Percentiles rank a stretch among this genome's conserved stretches.
Conservation (phyloP, 2,113 vertebrate species). For the Coptodon bakossiorum region DNA sequence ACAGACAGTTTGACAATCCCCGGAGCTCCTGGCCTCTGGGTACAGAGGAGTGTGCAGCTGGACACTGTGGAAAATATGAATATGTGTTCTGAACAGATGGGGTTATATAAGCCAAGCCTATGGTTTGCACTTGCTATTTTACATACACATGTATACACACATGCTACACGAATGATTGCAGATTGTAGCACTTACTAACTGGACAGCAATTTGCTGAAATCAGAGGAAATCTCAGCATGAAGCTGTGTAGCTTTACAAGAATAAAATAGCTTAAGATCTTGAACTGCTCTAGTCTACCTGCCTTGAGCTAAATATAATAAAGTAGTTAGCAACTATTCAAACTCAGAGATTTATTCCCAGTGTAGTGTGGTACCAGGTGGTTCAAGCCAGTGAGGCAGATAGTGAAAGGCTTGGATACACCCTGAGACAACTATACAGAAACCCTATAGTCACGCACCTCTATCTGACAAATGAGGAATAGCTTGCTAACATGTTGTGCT, state of each 20-base stretch:
- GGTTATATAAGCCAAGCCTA: not conserved
- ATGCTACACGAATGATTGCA: not conserved
- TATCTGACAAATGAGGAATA: slow-evolving; percentile 29
- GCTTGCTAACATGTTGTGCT: slow-evolving; percentile 11
- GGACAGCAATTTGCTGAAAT: not conserved
- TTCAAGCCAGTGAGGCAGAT: slow-evolving; percentile 34
- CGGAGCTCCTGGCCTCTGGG: slow-evolving; percentile 3
- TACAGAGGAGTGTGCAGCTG: slow-evolving; percentile 21
- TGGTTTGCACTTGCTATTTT: not conserved
- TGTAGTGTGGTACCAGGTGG: slow-evolving; percentile 22
- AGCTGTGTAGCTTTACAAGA: not conserved
- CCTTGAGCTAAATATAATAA: slow-evolving; percentile 17
- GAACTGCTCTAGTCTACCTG: not conserved
- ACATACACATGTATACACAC: not conserved
- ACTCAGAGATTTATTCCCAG: slow-evolving; percentile 30
- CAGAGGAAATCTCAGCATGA: not conserved
- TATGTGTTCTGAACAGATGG: slow-evolving; percentile 31
- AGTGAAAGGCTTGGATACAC: slow-evolving; percentile 15
- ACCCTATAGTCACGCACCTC: not conserved
- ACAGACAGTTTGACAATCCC: slow-evolving; percentile 29
- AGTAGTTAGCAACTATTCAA: slow-evolving; percentile 11
- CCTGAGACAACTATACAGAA: slow-evolving; percentile 7
- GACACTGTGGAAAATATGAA: slow-evolving; percentile 12
- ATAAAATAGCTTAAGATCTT: not conserved
- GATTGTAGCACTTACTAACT: not conserved